phyloP scores from a whole-genome alignment of 2,113 vertebrate genomes.

The Polyodon spathula region DNA sequence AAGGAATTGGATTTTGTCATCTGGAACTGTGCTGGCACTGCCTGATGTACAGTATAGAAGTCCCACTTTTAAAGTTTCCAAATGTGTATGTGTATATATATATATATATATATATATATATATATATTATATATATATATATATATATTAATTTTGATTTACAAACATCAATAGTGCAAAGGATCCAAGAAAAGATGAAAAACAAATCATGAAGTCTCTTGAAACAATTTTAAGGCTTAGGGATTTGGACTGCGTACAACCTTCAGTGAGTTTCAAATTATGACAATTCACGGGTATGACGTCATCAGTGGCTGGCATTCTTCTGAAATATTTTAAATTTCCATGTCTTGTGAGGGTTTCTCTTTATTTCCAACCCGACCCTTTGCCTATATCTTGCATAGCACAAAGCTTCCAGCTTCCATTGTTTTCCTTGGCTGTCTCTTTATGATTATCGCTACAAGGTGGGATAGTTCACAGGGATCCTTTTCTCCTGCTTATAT shows the following conservation, averaged over 20 bases:
- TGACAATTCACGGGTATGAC: slow-evolving; percentile 33
- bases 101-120: no score
- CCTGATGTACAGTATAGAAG: slow-evolving; percentile 27
- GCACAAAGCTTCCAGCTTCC: slow-evolving; percentile 53
- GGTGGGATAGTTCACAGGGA: slow-evolving; percentile 26
- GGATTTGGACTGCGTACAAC: slow-evolving; percentile 56
- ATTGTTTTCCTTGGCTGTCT: slow-evolving; percentile 50
- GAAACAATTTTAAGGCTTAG: slow-evolving; percentile 47
- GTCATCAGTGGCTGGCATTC: slow-evolving; percentile 44
- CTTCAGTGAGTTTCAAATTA: slow-evolving; percentile 37
- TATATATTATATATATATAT: no score
- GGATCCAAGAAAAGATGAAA: slow-evolving; percentile 40
- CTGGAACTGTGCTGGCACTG: slow-evolving; percentile 33
- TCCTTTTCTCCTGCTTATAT: slow-evolving; percentile 27
- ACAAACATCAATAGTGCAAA: slow-evolving; percentile 46
- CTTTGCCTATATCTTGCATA: slow-evolving; percentile 61
- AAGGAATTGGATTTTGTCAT: slow-evolving; percentile 30
- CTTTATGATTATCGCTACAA: slow-evolving; percentile 52
- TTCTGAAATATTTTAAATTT: slow-evolving; percentile 38
- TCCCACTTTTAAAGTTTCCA: no score
- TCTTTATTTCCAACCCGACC: slow-evolving; percentile 35
- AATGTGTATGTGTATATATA: no score
- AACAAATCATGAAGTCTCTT: slow-evolving; percentile 28
- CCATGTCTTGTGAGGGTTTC: slow-evolving; percentile 18
- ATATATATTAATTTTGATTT: slow-evolving; percentile 18